Conservation (phyloP, 2,113 vertebrate species). For the Pithys albifrons region DNA sequence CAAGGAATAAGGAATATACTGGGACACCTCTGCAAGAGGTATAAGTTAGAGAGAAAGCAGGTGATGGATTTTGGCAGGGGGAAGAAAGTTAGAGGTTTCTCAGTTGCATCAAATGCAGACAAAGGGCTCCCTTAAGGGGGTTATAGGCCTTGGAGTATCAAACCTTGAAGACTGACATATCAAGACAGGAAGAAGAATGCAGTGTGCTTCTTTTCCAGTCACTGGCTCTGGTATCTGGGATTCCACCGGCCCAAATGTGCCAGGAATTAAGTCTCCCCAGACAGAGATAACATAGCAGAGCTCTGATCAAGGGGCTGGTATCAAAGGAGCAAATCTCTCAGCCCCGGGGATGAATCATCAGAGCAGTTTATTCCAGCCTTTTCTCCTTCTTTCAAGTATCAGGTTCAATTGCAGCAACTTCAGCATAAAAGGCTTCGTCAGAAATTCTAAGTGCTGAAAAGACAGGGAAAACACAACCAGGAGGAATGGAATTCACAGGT, state of each 20-base stretch:
- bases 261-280: constrained; percentile 63
- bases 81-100: neutral
- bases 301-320: constrained; percentile 60
- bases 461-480: constrained; percentile 42
- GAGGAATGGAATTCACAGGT: constrained; percentile 69
- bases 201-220: constrained; percentile 22
- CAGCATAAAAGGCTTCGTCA: constrained; percentile 51
- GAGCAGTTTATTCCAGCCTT: constrained; percentile 46
- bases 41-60: neutral
- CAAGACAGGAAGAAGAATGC: constrained; percentile 34
- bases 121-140: neutral
- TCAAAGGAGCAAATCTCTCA: constrained; percentile 58
- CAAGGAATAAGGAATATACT: neutral
- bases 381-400: constrained; percentile 57
- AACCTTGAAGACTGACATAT: neutral
- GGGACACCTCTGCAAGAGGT: neutral
- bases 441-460: constrained; percentile 48
- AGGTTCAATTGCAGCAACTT: constrained; percentile 51
- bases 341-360: constrained; percentile 59
- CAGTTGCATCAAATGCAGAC: neutral
- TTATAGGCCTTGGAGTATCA: neutral
- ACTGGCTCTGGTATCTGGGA: constrained; percentile 13
- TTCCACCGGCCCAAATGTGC: constrained; percentile 54
- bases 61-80: neutral
- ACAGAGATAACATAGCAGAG: constrained; percentile 64